phyloP scores from a whole-genome alignment of 2,113 vertebrate species.

The Rhagologus leucostigma region DNA sequence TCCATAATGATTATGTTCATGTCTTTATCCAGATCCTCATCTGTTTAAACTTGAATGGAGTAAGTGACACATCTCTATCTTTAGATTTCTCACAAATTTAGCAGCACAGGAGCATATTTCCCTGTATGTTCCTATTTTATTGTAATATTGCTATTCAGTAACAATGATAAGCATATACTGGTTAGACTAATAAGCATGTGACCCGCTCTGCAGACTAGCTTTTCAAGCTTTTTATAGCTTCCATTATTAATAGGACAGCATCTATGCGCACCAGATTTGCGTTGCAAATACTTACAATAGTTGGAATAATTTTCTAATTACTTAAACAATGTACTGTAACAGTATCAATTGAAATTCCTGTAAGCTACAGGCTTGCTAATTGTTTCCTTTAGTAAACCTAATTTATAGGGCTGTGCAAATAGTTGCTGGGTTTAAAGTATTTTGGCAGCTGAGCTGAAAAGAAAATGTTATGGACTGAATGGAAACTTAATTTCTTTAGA shows the following conservation, averaged over 20 bases:
- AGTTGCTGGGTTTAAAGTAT: conserved; percentile 41
- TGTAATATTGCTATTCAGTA: not conserved
- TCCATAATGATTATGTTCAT: not conserved
- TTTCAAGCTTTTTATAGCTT: conserved; percentile 24
- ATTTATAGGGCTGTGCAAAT: conserved; percentile 51
- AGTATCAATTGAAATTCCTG: conserved; percentile 35
- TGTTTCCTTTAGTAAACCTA: conserved; percentile 54
- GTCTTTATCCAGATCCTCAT: not conserved
- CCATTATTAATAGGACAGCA: conserved; percentile 16
- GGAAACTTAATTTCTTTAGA: conserved; percentile 57
- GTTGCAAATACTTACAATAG: conserved; percentile 35
- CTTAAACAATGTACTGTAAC: conserved; percentile 31
- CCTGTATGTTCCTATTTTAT: not conserved
- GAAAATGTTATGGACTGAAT: conserved; percentile 18
- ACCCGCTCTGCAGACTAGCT: not conserved
- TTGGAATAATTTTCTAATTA: conserved; percentile 47
- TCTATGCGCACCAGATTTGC: not conserved
- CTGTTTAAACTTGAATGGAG: not conserved
- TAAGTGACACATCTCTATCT: not conserved
- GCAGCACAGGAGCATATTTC: not conserved
- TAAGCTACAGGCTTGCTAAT: conserved; percentile 41
- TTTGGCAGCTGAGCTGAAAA: conserved; percentile 45
- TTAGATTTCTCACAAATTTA: not conserved
- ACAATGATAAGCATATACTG: not conserved
- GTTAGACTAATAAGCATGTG: conserved; percentile 5